Conservation (phyloP, 2,113 vertebrate species). For the Sarotherodon lohbergeri region DNA sequence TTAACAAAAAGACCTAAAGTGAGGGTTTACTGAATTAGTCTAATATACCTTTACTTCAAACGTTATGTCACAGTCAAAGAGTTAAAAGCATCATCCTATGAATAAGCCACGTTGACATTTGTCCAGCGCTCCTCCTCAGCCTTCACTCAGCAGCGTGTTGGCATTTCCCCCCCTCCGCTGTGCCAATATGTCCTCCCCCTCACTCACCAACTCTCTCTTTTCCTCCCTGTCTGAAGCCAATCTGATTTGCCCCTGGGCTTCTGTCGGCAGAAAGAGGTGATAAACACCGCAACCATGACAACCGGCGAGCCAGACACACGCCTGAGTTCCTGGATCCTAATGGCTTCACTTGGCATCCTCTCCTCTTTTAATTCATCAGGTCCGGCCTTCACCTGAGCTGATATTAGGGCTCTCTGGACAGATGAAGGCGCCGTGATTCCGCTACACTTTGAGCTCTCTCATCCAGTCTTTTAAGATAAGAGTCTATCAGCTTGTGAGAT, state of each 20-base stretch:
- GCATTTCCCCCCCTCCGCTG: constrained; percentile 63
- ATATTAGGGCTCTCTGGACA: constrained; percentile 17
- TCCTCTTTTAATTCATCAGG: constrained; percentile 43
- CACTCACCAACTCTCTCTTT: constrained; percentile 46
- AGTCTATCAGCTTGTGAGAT: constrained; percentile 9
- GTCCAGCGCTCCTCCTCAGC: constrained; percentile 46
- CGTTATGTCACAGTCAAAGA: not conserved
- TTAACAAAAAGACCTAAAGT: not conserved
- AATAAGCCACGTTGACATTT: constrained; percentile 62
- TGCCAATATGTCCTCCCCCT: constrained; percentile 64
- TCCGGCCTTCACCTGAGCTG: constrained; percentile 42
- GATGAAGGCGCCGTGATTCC: not conserved
- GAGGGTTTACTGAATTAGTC: not conserved
- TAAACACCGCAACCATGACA: constrained; percentile 74
- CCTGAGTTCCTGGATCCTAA: constrained; percentile 49
- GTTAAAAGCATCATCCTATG: constrained; percentile 28
- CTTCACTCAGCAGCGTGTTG: constrained; percentile 50
- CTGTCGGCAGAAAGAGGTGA: constrained; percentile 65
- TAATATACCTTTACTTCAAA: not conserved
- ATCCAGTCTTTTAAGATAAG: constrained; percentile 17
- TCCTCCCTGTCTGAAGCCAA: constrained; percentile 59
- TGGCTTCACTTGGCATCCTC: constrained; percentile 51
- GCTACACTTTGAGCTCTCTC: not conserved
- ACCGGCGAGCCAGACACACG: constrained; percentile 51
- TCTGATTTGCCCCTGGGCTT: constrained; percentile 69